Evolutionary conservation across 2,888 invertebrate genomes (phyloP), one percentile per base, ranked within the genome.

Genomic region (Crocallis elinguaria): DNA sequence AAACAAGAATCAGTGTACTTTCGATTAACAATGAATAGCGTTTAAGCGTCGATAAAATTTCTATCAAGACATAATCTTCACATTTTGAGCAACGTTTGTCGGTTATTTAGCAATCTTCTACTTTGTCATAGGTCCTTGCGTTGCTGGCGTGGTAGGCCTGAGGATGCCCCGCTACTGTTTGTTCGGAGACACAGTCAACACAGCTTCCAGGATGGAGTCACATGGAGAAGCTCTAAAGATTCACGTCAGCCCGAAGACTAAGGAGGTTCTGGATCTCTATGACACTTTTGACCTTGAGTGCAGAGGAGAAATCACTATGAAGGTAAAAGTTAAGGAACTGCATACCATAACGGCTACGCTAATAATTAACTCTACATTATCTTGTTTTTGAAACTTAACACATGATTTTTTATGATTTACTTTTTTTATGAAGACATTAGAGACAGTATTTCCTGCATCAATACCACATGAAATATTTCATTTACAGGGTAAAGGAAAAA

Each of bases 121-220:
- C 11, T 39, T 11, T 14, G n/a, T 42, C 11, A 5, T 17, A 94
- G 95, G 95, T 41, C 95, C 95, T 3, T 95, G 95, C 73, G 96
- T 96, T 5, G 96, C 96, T 6, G 98, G 98, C 0, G 98, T 98
- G 1, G 98, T 98, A 0, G 98, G 98, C 0, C 90, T 97, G 21
- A 98, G 98, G 87, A 98, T 98, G 98, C 98, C 98, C 0, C 93
- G 98, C 46, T 98, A 98, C 79, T 98, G 98, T 77, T 92, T 98
- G 9, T 98, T 98, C 74, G 97, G 98, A 0, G 98, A 98, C 77
- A 98, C 98, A 0, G 98, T 98, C 2, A 98, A 97, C 78, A 97
- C 97, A 0, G 97, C 97, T 0, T 96, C 96, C 0, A 92, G 97
- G 60, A 97, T 97, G 97, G 97, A 97, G 83, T 97, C 97, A 5